Evolutionary conservation across 92 coral and sea anemone genomes (phyloP).

Genomic region (Desmophyllum pertusum): DNA sequence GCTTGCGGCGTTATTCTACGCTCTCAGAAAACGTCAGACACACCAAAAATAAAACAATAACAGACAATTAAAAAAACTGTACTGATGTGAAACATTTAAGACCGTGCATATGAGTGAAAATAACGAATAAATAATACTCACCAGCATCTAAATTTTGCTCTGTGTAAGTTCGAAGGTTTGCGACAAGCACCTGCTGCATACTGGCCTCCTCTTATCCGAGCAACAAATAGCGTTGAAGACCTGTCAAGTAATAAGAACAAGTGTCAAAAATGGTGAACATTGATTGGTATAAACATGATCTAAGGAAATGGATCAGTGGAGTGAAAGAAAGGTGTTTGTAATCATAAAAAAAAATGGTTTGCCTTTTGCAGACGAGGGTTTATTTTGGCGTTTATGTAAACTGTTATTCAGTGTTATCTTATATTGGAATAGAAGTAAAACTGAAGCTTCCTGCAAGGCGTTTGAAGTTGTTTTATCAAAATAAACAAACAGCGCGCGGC

Average conservation of each 20-base stretch:
- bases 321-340: neutral
- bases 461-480: neutral
- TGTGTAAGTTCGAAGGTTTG: neutral
- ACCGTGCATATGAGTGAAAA: neutral
- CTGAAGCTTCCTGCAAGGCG: neutral
- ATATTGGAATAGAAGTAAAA: neutral
- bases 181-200: neutral
- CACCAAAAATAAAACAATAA: neutral
- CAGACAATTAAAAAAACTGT: too few relatives aligned
- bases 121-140: neutral
- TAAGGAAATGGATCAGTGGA: neutral
- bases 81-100: neutral
- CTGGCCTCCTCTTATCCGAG: neutral
- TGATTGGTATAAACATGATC: neutral
- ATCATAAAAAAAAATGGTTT: neutral
- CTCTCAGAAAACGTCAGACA: neutral
- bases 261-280: slow-evolving; percentile 19
- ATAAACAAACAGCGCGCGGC: neutral
- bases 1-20: neutral
- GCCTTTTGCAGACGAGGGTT: neutral
- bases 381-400: neutral
- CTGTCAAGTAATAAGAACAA: slow-evolving; percentile 9
- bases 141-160: neutral
- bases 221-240: neutral
- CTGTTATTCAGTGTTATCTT: neutral